phyloP scores from a whole-genome alignment of 2,113 vertebrate genomes.

The Theristicus caerulescens region DNA sequence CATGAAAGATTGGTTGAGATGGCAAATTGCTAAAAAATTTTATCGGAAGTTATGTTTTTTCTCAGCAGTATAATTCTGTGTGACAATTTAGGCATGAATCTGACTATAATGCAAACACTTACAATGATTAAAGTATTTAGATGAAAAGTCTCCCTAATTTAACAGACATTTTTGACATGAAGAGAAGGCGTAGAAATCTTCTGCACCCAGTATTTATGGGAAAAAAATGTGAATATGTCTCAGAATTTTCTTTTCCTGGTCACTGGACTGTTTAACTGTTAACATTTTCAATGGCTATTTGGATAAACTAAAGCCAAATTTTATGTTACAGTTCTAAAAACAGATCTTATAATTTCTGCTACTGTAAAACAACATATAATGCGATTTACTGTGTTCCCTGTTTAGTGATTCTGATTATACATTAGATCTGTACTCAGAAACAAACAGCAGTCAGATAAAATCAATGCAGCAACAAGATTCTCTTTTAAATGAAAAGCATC shows the following conservation, averaged over 20 bases:
- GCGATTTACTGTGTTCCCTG: slow-evolving; percentile 1
- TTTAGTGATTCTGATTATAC: slow-evolving; percentile 62
- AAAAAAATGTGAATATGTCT: neutral
- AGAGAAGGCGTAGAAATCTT: neutral
- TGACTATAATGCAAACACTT: neutral
- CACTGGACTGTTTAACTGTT: neutral
- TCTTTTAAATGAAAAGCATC: slow-evolving; percentile 70
- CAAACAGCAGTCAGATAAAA: slow-evolving; percentile 71
- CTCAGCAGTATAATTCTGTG: neutral
- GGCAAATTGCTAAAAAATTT: neutral
- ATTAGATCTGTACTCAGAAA: slow-evolving; percentile 62
- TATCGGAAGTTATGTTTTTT: neutral
- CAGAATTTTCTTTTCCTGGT: neutral
- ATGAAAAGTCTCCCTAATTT: slow-evolving; percentile 12
- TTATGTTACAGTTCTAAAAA: neutral
- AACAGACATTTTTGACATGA: neutral
- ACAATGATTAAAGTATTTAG: neutral
- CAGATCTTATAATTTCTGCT: neutral
- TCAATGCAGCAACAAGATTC: slow-evolving; percentile 69
- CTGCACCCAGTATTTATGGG: neutral
- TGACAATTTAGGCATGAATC: neutral
- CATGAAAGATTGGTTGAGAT: neutral
- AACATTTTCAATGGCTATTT: neutral
- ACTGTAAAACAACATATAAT: neutral
- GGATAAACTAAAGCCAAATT: neutral